Evolutionary conservation across 2,113 vertebrate genomes (phyloP).

Genomic region (Meles meles): DNA sequence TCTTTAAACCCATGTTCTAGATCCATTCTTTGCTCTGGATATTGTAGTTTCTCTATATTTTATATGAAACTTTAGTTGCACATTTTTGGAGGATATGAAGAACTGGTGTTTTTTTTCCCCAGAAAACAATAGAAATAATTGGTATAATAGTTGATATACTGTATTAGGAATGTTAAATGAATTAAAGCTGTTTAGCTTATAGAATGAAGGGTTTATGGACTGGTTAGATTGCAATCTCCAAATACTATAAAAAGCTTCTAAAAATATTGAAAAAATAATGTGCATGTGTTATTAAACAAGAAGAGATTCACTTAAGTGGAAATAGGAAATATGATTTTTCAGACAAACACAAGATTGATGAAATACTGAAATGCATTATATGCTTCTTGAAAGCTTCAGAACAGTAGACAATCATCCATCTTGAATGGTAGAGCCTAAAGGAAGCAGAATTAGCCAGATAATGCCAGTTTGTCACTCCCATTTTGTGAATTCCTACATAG

Average conservation of each 20-base stretch:
- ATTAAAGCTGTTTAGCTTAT: background rate
- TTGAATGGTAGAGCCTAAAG: background rate
- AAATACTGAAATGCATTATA: background rate
- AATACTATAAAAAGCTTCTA: background rate
- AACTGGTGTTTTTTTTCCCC: background rate
- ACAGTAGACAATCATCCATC: background rate
- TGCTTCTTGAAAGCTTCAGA: background rate
- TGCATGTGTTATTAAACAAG: background rate
- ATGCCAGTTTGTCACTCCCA: background rate
- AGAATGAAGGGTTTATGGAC: background rate
- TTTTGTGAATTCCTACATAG: background rate
- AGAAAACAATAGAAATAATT: background rate
- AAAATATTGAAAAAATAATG: background rate
- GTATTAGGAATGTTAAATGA: background rate
- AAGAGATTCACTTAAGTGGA: background rate
- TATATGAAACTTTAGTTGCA: background rate
- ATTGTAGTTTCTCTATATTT: background rate
- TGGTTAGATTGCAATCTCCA: background rate
- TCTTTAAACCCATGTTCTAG: background rate
- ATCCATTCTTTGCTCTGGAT: background rate
- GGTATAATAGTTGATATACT: background rate
- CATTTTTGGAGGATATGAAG: background rate
- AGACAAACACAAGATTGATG: background rate
- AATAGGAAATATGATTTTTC: conserved; percentile 9
- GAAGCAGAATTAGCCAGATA: background rate